Base-by-base conservation (phyloP, 2,888 invertebrate genomes). In the Gortyna flavago region DNA sequence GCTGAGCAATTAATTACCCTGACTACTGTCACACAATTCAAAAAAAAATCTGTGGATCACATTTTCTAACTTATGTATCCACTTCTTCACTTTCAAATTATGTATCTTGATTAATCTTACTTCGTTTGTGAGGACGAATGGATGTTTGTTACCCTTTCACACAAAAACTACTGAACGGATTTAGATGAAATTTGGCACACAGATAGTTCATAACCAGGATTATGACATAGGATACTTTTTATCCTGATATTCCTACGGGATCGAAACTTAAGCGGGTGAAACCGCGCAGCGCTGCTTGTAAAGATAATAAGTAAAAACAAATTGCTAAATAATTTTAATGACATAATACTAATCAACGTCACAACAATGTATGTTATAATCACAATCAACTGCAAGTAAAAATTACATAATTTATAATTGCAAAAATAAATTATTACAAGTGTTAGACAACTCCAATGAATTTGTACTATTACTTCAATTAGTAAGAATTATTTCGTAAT, bases 401-500 rank as follows among this genome's bases (percentile, higher is more conserved):
- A 32, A 69, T 77, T 51, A 79, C 69, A 51, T 69, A 51, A 72
- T 48, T 66, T 59, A 54, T 73, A 61, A 77, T 72, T 54, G 35
- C 32, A 7, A 21, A 25, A 59, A 44, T 72, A 59, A 64, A 64
- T 69, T n/a, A 62, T 35, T 35, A n/a, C 44, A 48, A 48, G 11
- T 61, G 4, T 66, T 41, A 66, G n/a, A 59, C 35, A 54, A 62
- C 16, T 72, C 16, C 11, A 62, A 62, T 78, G 16, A 54, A 29
- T 64, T 38, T 9, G 21, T 62, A 72, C 2, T 44, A 72, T 72
- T 62, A 38, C 25, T 62, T 72, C 16, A 80, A 70, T 59, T 61
- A 48, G 21, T 73, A 29, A 13, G 18, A 44, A 72, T 75, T 69
- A 82, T 85, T 85, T 54, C 61, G 66, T 77, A 78, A 78, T 70